Evolutionary conservation across 2,797 vertebrate species (phyloP).

Genomic region (Sphenodon punctatus): DNA sequence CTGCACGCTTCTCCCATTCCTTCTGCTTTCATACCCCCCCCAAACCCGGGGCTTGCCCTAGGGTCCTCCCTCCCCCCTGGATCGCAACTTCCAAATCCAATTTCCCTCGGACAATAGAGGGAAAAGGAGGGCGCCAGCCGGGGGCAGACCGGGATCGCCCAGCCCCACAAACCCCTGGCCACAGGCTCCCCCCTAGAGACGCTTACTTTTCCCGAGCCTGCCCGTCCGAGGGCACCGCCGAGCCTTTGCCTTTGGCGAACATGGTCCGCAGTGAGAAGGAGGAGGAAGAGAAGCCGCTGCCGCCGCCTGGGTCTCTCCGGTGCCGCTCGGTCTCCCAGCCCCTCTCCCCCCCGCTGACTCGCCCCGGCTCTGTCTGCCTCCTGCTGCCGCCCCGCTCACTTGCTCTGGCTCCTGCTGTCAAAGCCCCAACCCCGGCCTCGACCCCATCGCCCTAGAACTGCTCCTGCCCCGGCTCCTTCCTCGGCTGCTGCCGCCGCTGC

Average conservation of each 20-base stretch:
- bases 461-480: not conserved
- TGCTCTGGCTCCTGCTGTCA: conserved; percentile 89
- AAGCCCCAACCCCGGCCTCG: conserved; percentile 86
- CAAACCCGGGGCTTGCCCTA: no score
- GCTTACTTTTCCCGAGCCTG: conserved; percentile 98
- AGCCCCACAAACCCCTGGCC: not conserved
- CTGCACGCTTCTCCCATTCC: not conserved
- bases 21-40: not conserved
- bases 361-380: conserved; percentile 52
- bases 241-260: conserved; percentile 98
- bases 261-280: conserved; percentile 81
- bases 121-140: not conserved
- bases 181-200: conserved; percentile 8
- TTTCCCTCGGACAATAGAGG: not conserved
- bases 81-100: not conserved
- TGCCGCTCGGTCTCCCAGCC: conserved; percentile 34
- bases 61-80: no score
- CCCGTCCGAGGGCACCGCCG: conserved; percentile 95
- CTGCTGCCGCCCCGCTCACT: conserved; percentile 51
- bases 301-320: conserved; percentile 18
- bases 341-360: conserved; percentile 6
- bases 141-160: conserved; percentile 28
- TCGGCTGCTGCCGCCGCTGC: conserved; percentile 59
- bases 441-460: conserved; percentile 83
- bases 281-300: conserved; percentile 53